These are phyloP conservation scores for Anguilla obscura DNA, from an alignment of 2,797 vertebrate genomes.

Conservation along the genomic window DNA sequence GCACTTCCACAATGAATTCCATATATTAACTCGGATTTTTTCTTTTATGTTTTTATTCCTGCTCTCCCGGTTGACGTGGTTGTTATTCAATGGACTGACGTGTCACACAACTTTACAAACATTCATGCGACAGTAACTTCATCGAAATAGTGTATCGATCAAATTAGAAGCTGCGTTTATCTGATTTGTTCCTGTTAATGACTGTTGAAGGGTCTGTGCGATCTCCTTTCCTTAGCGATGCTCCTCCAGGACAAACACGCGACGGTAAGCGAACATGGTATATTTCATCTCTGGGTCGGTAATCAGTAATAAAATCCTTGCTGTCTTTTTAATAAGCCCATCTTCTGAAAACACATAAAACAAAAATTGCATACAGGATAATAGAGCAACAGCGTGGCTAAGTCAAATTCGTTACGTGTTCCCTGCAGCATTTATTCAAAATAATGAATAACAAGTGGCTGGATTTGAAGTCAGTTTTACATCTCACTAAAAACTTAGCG, in stretches of 20 bases:
- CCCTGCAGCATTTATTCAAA: not conserved
- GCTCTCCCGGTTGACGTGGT: not conserved
- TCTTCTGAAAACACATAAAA: not conserved
- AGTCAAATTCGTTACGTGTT: not conserved
- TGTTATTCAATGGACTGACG: not conserved
- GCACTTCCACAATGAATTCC: not conserved
- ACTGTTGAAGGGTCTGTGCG: constrained; percentile 67
- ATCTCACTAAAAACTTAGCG: not conserved
- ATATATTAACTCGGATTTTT: not conserved
- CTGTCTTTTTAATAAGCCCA: not conserved
- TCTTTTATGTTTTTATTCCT: not conserved
- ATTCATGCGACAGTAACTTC: constrained; percentile 33
- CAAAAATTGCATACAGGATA: not conserved
- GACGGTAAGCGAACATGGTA: constrained; percentile 6
- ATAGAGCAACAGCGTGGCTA: not conserved
- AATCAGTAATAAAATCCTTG: not conserved
- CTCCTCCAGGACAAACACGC: constrained; percentile 34
- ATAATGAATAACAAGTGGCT: not conserved
- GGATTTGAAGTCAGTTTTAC: not conserved
- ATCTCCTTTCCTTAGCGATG: constrained; percentile 51
- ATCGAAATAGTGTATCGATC: constrained; percentile 80
- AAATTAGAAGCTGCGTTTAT: constrained; percentile 65
- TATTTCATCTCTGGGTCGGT: not conserved
- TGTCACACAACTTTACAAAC: constrained; percentile 39
- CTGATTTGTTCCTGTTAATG: constrained; percentile 74